Conservation (phyloP, 2,888 invertebrate species). For the Linnaemya tessellans region DNA sequence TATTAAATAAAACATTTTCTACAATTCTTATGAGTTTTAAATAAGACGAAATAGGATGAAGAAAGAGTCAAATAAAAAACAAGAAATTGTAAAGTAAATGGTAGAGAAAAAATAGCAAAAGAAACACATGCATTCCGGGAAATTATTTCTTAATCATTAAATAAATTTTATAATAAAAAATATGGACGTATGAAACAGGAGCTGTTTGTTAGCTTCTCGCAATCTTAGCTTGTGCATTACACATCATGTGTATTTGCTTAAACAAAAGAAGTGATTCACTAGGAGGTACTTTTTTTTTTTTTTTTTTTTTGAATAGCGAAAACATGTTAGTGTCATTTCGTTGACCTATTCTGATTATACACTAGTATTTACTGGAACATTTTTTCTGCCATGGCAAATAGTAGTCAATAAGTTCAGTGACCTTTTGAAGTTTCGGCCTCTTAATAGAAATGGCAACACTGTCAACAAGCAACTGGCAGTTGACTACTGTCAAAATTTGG, state of each 20-base stretch:
- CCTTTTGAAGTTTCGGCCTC: too few species aligned
- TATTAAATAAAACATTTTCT: conserved; percentile 64
- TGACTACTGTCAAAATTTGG: too few species aligned
- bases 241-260: neutral
- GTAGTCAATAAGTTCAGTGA: too few species aligned
- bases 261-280: too few species aligned
- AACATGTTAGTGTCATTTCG: too few species aligned
- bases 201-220: neutral
- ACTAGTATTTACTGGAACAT: too few species aligned
- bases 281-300: too few species aligned
- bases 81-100: conserved; percentile 7
- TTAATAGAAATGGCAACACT: too few species aligned
- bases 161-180: conserved; percentile 20
- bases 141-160: conserved; percentile 46
- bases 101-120: neutral
- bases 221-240: neutral
- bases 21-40: conserved; percentile 24
- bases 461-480: too few species aligned
- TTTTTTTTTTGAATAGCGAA: too few species aligned
- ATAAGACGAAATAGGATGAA: conserved; percentile 3
- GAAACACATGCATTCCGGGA: conserved; percentile 2
- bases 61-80: neutral
- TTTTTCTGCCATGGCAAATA: too few species aligned
- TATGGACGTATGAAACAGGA: neutral
- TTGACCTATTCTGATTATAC: too few species aligned